These are phyloP conservation scores for Lophotis ruficrista DNA, from an alignment of 2,113 vertebrate genomes.

Conservation along the genomic window DNA sequence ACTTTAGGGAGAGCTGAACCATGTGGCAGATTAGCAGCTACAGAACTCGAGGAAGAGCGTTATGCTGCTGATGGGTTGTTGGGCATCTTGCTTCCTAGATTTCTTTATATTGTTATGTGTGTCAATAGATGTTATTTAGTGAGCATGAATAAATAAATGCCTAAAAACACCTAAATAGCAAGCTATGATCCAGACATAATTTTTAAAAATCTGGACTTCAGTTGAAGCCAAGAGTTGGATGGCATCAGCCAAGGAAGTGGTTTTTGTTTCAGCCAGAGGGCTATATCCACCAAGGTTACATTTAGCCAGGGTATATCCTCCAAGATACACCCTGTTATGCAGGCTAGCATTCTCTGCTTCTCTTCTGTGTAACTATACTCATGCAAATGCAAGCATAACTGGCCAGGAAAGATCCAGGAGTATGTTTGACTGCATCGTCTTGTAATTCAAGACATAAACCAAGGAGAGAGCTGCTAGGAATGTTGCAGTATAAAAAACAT, in stretches of 20 bases:
- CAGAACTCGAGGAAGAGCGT: not conserved
- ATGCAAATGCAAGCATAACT: not conserved
- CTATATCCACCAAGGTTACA: not conserved
- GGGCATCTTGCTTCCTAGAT: not conserved
- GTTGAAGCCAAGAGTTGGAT: not conserved
- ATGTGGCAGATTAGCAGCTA: not conserved
- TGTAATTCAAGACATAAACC: not conserved
- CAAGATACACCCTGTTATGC: not conserved
- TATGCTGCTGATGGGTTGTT: not conserved
- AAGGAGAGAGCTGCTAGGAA: not conserved
- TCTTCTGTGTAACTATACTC: not conserved
- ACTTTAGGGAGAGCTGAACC: not conserved
- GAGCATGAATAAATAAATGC: not conserved
- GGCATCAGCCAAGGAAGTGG: not conserved
- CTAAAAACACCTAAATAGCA: not conserved
- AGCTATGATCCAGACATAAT: not conserved
- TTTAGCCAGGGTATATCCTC: not conserved
- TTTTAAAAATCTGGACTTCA: not conserved
- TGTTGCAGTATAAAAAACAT: not conserved
- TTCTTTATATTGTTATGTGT: not conserved
- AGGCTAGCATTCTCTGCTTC: not conserved
- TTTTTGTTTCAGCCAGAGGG: not conserved
- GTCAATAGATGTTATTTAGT: not conserved
- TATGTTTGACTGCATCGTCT: not conserved
- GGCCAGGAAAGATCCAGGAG: not conserved